Conservation (phyloP, 2,888 invertebrate species). For the Standfussiana lucernea region DNA sequence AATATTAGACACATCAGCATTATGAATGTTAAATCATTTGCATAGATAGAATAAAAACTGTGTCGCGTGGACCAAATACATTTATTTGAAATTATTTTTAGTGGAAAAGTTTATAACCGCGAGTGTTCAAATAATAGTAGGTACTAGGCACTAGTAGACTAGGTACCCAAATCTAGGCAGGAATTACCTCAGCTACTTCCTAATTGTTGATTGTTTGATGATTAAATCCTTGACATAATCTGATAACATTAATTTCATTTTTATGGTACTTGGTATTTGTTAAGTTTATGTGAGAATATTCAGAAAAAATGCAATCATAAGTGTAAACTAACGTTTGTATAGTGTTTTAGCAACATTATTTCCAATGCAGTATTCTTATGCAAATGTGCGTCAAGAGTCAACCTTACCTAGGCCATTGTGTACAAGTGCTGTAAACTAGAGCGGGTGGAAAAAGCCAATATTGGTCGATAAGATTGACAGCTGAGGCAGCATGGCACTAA, state of each 20-base stretch:
- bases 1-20: constrained; percentile 12
- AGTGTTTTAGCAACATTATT: background rate
- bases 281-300: constrained; percentile 46
- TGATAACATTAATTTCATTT: constrained; percentile 37
- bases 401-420: background rate
- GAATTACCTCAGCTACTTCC: constrained; percentile 23
- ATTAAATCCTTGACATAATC: constrained; percentile 53
- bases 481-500: background rate
- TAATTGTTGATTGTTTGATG: constrained; percentile 43
- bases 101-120: no score
- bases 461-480: background rate
- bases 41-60: background rate
- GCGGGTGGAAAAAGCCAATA: background rate
- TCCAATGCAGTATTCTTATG: constrained; percentile 8
- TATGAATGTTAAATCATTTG: constrained; percentile 21
- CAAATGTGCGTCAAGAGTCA: background rate
- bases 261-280: constrained; percentile 12
- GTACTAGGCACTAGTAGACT: no score
- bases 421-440: background rate
- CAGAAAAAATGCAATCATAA: constrained; percentile 1
- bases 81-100: constrained; percentile 4
- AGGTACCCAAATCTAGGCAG: background rate
- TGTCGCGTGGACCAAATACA: constrained; percentile 6
- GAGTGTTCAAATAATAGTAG: no score
- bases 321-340: background rate